Base-by-base conservation (phyloP, 2,797 vertebrate species). In the Halcyon leucocephala region DNA sequence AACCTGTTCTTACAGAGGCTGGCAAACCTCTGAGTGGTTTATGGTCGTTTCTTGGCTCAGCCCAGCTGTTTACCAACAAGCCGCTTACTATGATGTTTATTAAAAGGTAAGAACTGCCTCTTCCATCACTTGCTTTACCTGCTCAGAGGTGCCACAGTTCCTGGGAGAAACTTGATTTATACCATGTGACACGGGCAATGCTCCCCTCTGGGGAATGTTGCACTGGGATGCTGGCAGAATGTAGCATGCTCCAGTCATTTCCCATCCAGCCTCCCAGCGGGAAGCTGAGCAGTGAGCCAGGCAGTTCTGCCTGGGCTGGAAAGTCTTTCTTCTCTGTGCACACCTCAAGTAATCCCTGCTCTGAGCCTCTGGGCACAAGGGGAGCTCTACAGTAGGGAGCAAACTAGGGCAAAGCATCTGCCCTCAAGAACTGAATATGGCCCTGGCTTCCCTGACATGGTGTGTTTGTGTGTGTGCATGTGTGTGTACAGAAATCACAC, bases 371-470 rank as follows among this genome's bases (percentile, higher is more conserved):
- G 57, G 13, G 12, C 37, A n/a, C 60, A 62, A 62, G 26, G 22
- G 52, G 12, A 78, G 58, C 31, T 66, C 35, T 2, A 42, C 1
- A 25, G 55, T 41, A 77, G 31, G 29, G 21, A 77, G 48, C 13
- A 83, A 88, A 67, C 3, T 42, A 85, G 52, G 72, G 61, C 57
- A 87, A 37, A 77, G 35, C 20, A 12, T 18, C 65, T 79, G 39
- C 46, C 31, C 19, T 84, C 29, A 67, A 2, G 3, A 4, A 0
- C 20, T 18, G 26, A 54, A 29, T 44, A 2, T 9, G 51, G 7
- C 29, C 48, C 46, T 0, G 0, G 37, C 6, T 69, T 20, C 28
- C 26, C 42, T 48, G 65, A 76, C 89, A 48, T 3, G 29, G 31
- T 6, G 20, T 6, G 4, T 70, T 8, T 49, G 20, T 57, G 55